A percentile compares a stretch with the other conserved stretches of the same genome.
These are phyloP conservation scores for Paedocypris sp. DNA, from an alignment of 2,113 vertebrate genomes.

Conservation along the genomic window DNA sequence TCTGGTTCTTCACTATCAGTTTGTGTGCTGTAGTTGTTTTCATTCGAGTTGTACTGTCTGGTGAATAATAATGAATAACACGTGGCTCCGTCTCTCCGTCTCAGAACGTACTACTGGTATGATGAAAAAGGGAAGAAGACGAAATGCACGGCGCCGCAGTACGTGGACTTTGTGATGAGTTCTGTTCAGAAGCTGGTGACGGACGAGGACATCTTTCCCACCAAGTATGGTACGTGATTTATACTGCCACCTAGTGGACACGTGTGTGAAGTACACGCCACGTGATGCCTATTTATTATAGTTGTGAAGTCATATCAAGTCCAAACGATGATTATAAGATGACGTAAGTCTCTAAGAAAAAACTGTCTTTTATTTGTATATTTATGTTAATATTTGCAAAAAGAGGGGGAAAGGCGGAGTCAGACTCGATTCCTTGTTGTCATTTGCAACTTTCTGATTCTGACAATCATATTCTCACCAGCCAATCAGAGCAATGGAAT, in stretches of 20 bases:
- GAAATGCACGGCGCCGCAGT: constrained; percentile 96
- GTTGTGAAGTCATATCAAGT: too few relatives aligned
- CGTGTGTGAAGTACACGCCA: background rate
- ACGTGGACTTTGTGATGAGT: constrained; percentile 97
- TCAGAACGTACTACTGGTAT: constrained; percentile 97
- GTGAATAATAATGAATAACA: constrained; percentile 15
- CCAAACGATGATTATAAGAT: too few relatives aligned
- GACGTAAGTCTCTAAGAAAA: too few relatives aligned
- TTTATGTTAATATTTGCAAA: too few relatives aligned
- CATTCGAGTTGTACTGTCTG: too few relatives aligned
- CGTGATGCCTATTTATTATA: too few relatives aligned
- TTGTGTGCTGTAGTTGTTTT: background rate
- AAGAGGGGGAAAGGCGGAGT: too few relatives aligned
- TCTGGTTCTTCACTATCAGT: background rate
- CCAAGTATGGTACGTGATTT: constrained; percentile 81
- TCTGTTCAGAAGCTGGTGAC: constrained; percentile 96
- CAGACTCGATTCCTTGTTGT: too few relatives aligned
- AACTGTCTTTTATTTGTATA: too few relatives aligned
- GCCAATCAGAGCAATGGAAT: too few relatives aligned
- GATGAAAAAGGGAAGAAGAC: constrained; percentile 97
- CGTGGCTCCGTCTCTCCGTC: background rate
- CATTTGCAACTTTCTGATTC: too few relatives aligned
- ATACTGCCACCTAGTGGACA: constrained; percentile 13
- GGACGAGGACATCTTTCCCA: constrained; percentile 95
- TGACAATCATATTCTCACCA: too few relatives aligned